Conservation (phyloP, 1,140 invertebrate species). For the Hypothenemus hampei region DNA sequence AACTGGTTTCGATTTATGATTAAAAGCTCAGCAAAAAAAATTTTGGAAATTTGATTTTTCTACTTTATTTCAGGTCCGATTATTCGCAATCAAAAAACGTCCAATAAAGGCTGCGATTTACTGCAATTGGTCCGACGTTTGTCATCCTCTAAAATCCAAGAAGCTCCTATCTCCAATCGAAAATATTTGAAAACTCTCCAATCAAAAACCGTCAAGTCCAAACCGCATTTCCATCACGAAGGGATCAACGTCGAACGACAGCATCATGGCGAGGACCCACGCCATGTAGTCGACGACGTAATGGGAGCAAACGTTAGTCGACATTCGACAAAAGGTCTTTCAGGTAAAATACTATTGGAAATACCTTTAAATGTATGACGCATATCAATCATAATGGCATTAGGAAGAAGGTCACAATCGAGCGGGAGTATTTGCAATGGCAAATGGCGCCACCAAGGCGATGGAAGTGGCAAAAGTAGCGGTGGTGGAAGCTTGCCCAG, state of each 20-base stretch:
- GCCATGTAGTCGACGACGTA: slow-evolving; percentile 33
- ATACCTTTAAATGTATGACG: no score
- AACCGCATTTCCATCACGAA: neutral
- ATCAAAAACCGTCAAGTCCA: neutral
- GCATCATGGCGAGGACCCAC: neutral
- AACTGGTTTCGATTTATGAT: no score
- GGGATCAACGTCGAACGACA: neutral
- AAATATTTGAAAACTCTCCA: neutral
- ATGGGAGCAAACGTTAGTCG: slow-evolving; percentile 73
- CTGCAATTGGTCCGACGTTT: slow-evolving; percentile 32
- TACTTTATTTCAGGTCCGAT: neutral
- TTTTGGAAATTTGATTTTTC: neutral
- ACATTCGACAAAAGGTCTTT: slow-evolving; percentile 61
- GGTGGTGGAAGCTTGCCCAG: slow-evolving; percentile 66
- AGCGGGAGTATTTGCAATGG: slow-evolving; percentile 55
- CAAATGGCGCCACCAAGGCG: slow-evolving; percentile 46
- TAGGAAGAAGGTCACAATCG: slow-evolving; percentile 64
- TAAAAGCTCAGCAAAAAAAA: no score
- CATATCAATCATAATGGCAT: slow-evolving; percentile 16
- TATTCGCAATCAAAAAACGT: neutral
- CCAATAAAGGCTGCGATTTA: slow-evolving; percentile 20
- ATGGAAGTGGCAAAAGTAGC: slow-evolving; percentile 50
- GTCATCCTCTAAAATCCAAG: slow-evolving; percentile 14
- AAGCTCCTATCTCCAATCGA: neutral
- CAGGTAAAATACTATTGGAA: slow-evolving; percentile 43